Conservation (phyloP, 2,797 vertebrate genomes). For the Enteromius fasciolatus region DNA sequence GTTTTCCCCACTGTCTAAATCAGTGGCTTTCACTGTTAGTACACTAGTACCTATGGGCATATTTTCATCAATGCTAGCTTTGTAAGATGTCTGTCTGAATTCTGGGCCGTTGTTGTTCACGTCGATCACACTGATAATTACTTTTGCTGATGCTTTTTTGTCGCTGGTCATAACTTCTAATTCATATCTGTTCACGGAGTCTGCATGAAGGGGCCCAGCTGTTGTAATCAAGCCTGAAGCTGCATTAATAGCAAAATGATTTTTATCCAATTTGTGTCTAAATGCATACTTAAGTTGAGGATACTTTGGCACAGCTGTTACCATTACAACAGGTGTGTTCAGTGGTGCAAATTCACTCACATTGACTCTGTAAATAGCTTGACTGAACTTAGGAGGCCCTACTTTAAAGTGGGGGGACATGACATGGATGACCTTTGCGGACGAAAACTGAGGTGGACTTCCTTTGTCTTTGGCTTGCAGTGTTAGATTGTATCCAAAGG, state of each 20-base stretch:
- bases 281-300: conserved; percentile 88
- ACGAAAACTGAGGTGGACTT: conserved; percentile 89
- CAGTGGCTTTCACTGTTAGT: conserved; percentile 85
- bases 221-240: conserved; percentile 93
- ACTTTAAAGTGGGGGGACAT: conserved; percentile 86
- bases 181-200: conserved; percentile 81
- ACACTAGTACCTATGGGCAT: conserved; percentile 86
- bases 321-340: conserved; percentile 90
- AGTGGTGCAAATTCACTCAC: conserved; percentile 93
- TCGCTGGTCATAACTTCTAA: conserved; percentile 89
- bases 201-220: conserved; percentile 83
- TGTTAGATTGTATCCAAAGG: conserved; percentile 95
- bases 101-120: conserved; percentile 93
- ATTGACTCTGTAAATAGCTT: conserved; percentile 88
- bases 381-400: conserved; percentile 88
- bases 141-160: conserved; percentile 85
- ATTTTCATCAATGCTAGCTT: conserved; percentile 91
- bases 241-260: conserved; percentile 84
- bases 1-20: conserved; percentile 91
- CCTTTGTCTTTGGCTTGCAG: conserved; percentile 98
- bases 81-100: conserved; percentile 92
- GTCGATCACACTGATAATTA: conserved; percentile 87
- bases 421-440: conserved; percentile 89
- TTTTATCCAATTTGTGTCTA: conserved; percentile 82
- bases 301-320: conserved; percentile 86